phyloP scores from a whole-genome alignment of 2,797 vertebrate species.

The Onychomys arenicola region DNA sequence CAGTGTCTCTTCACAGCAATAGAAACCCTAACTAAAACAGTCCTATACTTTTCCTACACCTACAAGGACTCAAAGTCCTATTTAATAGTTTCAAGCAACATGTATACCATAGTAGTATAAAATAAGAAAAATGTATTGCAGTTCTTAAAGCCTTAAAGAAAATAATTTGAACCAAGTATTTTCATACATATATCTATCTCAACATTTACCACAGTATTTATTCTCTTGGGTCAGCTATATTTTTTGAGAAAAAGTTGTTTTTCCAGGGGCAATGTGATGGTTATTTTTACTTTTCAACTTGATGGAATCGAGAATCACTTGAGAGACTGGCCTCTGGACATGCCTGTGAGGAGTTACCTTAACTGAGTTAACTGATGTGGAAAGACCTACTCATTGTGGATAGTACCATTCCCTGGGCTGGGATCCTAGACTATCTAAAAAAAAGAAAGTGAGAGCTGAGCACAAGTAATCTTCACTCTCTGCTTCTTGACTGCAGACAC shows the following conservation, averaged over 20 bases:
- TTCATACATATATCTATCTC: background rate
- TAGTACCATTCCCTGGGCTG: background rate
- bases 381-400: background rate
- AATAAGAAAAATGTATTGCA: background rate
- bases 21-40: background rate
- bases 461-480: background rate
- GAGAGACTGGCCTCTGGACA: background rate
- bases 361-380: background rate
- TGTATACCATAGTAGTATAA: background rate
- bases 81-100: slow-evolving; percentile 19
- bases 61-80: background rate
- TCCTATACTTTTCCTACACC: background rate
- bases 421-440: background rate
- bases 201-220: background rate
- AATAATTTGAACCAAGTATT: slow-evolving; percentile 27
- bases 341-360: background rate
- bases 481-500: background rate
- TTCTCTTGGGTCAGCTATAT: background rate
- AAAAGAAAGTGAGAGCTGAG: background rate
- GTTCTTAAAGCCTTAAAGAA: slow-evolving; percentile 28
- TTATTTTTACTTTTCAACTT: background rate
- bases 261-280: background rate
- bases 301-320: background rate
- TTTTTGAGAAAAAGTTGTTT: slow-evolving; percentile 7
- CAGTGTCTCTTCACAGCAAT: background rate